Conservation (phyloP, 2,888 invertebrate genomes). For the Cepaea hortensis region DNA sequence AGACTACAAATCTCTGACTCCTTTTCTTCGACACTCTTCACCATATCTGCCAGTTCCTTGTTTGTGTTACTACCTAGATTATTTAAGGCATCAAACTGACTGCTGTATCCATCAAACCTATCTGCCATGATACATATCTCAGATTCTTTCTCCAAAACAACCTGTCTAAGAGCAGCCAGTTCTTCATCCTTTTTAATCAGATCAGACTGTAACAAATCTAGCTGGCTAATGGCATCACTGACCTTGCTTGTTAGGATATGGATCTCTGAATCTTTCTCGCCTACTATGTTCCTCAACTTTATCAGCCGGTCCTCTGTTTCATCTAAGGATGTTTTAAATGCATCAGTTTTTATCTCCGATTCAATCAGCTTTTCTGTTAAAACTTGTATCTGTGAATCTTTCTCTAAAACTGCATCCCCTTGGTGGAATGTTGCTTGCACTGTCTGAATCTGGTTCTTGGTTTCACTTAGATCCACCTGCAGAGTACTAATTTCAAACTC, state of each 20-base stretch:
- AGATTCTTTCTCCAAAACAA: not conserved
- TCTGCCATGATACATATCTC: not conserved
- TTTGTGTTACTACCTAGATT: not conserved
- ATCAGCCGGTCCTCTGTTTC: not conserved
- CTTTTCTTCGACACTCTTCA: slow-evolving; percentile 27
- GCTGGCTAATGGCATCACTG: not conserved
- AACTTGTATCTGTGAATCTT: not conserved
- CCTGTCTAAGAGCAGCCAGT: not conserved
- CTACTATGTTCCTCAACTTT: not conserved
- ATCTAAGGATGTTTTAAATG: not conserved
- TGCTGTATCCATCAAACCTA: not conserved
- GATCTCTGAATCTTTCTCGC: slow-evolving; percentile 4
- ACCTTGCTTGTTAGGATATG: not conserved
- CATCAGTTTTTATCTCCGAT: not conserved
- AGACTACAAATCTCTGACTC: slow-evolving; percentile 29
- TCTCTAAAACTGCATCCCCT: slow-evolving; percentile 1
- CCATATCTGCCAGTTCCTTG: not conserved
- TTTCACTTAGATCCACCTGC: not conserved
- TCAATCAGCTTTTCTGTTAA: not conserved
- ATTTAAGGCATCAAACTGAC: not conserved
- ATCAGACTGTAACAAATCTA: not conserved
- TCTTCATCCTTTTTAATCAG: slow-evolving; percentile 3
- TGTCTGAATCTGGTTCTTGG: not conserved
- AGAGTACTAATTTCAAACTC: slow-evolving; percentile 12
- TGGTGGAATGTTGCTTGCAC: not conserved